phyloP scores from a whole-genome alignment of 2,113 vertebrate species.

The Gorsachius goisagi region DNA sequence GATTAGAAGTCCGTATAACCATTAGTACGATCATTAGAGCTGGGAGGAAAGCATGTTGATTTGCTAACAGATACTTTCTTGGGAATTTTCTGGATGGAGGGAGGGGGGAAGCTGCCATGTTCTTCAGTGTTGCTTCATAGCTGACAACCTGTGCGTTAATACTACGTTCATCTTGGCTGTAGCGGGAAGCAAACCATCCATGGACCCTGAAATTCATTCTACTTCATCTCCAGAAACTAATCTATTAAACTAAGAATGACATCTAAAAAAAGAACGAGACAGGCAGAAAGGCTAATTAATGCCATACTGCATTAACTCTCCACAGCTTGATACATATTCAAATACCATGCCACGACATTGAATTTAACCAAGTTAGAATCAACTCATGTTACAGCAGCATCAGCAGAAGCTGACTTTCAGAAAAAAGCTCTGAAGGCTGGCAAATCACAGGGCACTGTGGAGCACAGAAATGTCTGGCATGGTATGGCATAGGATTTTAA shows the following conservation, averaged over 20 bases:
- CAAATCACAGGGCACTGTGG: not conserved
- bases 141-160: not conserved
- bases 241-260: conserved; percentile 69
- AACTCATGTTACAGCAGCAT: not conserved
- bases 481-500: not conserved
- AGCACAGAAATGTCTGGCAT: not conserved
- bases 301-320: conserved; percentile 72
- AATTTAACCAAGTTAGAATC: conserved; percentile 40
- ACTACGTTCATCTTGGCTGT: not conserved
- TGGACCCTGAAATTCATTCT: conserved; percentile 30
- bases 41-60: not conserved
- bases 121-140: not conserved
- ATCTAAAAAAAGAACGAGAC: conserved; percentile 67
- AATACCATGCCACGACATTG: not conserved
- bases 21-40: not conserved
- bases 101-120: not conserved
- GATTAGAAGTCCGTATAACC: not conserved
- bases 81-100: not conserved
- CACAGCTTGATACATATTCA: conserved; percentile 68
- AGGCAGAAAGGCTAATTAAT: conserved; percentile 74
- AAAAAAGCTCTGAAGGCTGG: not conserved
- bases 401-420: not conserved
- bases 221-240: conserved; percentile 63
- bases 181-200: conserved; percentile 26
- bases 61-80: not conserved